Evolutionary conservation across 2,797 vertebrate species (phyloP), one percentile per base, ranked within the genome.

Genomic region (Onychomys arenicola): DNA sequence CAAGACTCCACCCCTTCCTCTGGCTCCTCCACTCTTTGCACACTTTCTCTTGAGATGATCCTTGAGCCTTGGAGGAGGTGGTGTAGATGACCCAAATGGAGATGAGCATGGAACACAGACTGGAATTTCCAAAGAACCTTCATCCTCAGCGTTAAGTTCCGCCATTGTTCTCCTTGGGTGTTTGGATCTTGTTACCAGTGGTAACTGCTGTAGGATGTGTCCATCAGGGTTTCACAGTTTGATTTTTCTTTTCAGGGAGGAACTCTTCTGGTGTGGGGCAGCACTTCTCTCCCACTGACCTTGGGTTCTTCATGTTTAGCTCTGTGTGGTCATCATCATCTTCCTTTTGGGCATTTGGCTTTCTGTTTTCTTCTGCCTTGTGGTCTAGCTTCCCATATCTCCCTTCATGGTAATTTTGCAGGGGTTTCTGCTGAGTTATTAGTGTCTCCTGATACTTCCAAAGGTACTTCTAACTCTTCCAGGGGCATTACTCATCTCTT

Each of bases 301-400:
- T 6, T n/a, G 17, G n/a, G 19, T 13, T 43, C 80, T 40, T 49
- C 16, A 0, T 2, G 0, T 40, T 11, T n/a, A 0, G 16, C 29
- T 67, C 8, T 34, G 1, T 76, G 29, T 14, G 9, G 11, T 25
- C 32, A 29, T 27, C 0, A 0, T 49, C 0, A 0, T 49, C 25
- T 75, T 55, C 55, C 34, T 37, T 76, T n/a, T 76, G 6, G 1
- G 17, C 25, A 3, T 2, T 0, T 29, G 6, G 5, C 1, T 34
- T 29, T n/a, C 19, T 55, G 46, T 34, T 13, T 6, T 11, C 6
- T 14, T 46, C 17, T 4, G 2, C 5, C 8, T 1, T 32, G 23
- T 3, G 5, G 81, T 19, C 75, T 40, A 14, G 32, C 21, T 65
- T 57, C 19, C 34, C 2, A n/a, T 27, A 0, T 16, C 29, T 40